Percentiles rank a stretch among this genome's conserved stretches.
phyloP scores from a whole-genome alignment of 2,797 vertebrate species.

The Coracias cyanogaster region DNA sequence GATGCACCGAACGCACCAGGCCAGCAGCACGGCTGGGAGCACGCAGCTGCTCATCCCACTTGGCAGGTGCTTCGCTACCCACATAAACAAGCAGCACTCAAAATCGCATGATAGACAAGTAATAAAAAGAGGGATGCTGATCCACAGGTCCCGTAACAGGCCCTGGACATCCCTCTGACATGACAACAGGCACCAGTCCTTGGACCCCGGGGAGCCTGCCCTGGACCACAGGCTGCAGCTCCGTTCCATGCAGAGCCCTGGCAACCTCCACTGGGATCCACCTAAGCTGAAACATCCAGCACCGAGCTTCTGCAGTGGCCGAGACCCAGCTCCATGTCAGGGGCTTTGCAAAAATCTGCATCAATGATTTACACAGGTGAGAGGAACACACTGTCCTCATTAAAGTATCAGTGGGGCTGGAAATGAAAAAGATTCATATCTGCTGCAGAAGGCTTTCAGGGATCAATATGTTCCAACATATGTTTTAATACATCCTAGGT shows the following conservation, averaged over 20 bases:
- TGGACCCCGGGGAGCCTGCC: fast-evolving
- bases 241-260: neutral
- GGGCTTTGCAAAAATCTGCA: neutral
- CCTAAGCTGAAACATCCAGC: neutral
- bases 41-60: fast-evolving
- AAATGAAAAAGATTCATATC: slow-evolving; percentile 1
- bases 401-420: slow-evolving; percentile 1
- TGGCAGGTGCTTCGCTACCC: fast-evolving
- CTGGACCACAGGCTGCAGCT: neutral
- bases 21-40: neutral
- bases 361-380: neutral
- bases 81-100: neutral
- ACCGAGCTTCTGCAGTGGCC: fast-evolving
- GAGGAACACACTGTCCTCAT: neutral
- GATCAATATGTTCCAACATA: slow-evolving; percentile 71
- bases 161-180: fast-evolving
- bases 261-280: fast-evolving
- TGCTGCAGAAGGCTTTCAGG: slow-evolving; percentile 26
- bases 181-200: neutral
- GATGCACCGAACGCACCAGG: neutral
- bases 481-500: slow-evolving; percentile 59
- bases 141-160: fast-evolving
- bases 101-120: fast-evolving
- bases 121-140: neutral
- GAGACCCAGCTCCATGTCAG: fast-evolving